Evolutionary conservation across 2,888 invertebrate species (phyloP).

Genomic region (Callimorpha dominula): DNA sequence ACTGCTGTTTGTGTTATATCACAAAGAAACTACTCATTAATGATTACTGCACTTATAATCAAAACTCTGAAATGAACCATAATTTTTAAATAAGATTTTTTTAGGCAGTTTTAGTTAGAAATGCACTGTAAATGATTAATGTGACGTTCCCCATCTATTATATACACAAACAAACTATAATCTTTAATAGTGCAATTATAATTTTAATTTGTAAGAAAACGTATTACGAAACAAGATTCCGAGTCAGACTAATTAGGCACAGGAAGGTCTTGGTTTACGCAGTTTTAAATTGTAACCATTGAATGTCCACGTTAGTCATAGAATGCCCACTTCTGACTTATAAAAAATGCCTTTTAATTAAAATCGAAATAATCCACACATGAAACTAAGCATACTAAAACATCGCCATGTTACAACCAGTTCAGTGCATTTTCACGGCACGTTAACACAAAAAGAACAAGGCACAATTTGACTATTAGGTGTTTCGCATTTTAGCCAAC

Average conservation of each 20-base stretch:
- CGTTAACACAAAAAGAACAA: slow-evolving; percentile 36
- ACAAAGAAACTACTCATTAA: too few relatives aligned
- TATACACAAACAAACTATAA: too few relatives aligned
- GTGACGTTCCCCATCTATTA: too few relatives aligned
- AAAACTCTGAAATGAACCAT: too few relatives aligned
- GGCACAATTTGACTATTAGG: slow-evolving; percentile 34
- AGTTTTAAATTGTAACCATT: neutral
- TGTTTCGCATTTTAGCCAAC: slow-evolving; percentile 29
- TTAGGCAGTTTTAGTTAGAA: too few relatives aligned
- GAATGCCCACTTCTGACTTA: neutral
- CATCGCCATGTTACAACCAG: slow-evolving; percentile 5
- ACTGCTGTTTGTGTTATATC: too few relatives aligned
- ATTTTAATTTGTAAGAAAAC: too few relatives aligned
- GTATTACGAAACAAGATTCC: neutral
- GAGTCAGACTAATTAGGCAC: neutral
- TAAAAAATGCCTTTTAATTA: neutral
- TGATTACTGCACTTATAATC: too few relatives aligned
- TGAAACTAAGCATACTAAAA: neutral
- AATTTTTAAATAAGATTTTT: too few relatives aligned
- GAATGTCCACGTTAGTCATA: neutral
- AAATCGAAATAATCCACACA: neutral
- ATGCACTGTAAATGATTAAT: too few relatives aligned
- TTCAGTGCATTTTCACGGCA: slow-evolving; percentile 22
- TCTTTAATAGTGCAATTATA: too few relatives aligned
- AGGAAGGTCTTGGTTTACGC: neutral